These are phyloP conservation scores for Geopemphigus sp. DNA, from an alignment of 1,140 invertebrate species.

Conservation along the genomic window DNA sequence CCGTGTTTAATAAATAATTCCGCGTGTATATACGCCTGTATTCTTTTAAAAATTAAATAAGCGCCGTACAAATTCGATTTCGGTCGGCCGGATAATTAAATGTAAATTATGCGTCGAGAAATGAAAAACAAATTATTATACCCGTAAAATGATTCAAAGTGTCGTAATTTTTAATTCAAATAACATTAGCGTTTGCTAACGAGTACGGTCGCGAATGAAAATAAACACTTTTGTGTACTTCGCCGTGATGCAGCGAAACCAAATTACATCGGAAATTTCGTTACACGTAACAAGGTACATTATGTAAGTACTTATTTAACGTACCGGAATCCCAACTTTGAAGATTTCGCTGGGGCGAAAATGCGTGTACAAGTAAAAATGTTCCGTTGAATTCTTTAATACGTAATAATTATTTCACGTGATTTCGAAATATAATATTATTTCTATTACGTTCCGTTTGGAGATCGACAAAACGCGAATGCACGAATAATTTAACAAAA, in stretches of 20 bases:
- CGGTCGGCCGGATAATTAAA: neutral
- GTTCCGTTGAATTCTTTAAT: too few species aligned
- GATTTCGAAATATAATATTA: neutral
- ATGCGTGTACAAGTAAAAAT: too few species aligned
- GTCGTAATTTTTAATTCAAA: neutral
- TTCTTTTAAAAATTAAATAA: neutral
- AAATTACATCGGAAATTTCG: neutral
- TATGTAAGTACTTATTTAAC: neutral
- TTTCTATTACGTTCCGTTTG: neutral
- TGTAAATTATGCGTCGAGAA: neutral
- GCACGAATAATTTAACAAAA: neutral
- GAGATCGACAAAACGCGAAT: neutral
- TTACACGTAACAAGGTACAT: neutral
- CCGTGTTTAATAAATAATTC: neutral
- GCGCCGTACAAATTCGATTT: neutral
- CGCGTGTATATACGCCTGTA: neutral
- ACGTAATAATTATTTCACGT: neutral
- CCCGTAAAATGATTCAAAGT: neutral
- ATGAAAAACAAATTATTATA: constrained; percentile 1
- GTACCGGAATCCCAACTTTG: neutral
- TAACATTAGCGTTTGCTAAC: neutral
- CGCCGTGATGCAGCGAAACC: neutral
- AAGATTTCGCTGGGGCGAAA: too few species aligned
- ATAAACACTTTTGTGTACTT: neutral
- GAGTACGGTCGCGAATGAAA: neutral